phyloP scores from a whole-genome alignment of 2,113 vertebrate species.

The Athene noctua region DNA sequence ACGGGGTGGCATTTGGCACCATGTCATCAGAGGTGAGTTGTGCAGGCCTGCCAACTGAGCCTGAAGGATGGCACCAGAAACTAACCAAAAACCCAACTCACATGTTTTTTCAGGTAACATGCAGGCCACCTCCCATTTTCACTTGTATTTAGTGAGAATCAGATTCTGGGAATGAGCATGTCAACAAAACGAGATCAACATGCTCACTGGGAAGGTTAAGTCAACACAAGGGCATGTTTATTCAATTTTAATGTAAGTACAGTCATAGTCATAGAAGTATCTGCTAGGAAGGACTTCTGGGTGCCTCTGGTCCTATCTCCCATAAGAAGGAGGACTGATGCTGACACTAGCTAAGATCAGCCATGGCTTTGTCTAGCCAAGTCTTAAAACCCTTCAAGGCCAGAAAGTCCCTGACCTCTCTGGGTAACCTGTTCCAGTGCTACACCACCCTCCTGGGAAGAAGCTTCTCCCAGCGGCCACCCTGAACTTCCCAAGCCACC shows the following conservation, averaged over 20 bases:
- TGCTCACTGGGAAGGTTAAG: constrained; percentile 11
- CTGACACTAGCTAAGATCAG: neutral
- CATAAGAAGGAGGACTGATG: neutral
- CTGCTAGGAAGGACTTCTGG: neutral
- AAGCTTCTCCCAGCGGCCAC: neutral
- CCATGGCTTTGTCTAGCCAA: neutral
- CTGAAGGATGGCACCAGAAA: neutral
- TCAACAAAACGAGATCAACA: constrained; percentile 42
- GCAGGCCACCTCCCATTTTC: neutral
- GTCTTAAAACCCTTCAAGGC: neutral
- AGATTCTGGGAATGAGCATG: neutral
- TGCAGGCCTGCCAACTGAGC: neutral
- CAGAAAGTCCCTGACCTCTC: neutral
- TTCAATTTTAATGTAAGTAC: constrained; percentile 5
- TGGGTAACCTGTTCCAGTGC: neutral
- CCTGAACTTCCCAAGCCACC: neutral
- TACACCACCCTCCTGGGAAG: neutral
- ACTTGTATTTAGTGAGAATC: neutral
- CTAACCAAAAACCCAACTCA: neutral
- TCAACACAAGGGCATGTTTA: constrained; percentile 39
- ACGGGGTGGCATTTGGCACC: neutral
- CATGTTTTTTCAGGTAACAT: neutral
- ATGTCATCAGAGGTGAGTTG: neutral
- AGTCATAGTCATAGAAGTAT: neutral
- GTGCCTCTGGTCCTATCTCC: neutral